Evolutionary conservation across 2,888 invertebrate genomes (phyloP), one percentile per base, ranked within the genome.

Genomic region (Mimumesa dahlbomi): DNA sequence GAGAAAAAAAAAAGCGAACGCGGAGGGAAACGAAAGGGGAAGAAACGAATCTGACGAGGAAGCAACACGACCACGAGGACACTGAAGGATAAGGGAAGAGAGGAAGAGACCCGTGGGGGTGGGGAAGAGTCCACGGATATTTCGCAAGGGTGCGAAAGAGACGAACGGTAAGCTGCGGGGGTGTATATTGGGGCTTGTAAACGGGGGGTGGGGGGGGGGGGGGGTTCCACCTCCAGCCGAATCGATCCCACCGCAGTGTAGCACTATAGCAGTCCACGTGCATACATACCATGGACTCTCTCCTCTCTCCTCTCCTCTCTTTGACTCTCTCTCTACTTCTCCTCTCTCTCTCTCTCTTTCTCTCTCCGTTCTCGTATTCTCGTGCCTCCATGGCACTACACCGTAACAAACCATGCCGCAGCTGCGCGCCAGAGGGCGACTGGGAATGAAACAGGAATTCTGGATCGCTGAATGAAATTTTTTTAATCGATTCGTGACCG

Each of bases 191-290:
- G 75, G 73, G 79, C 72, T 84, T 81, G 83, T 83, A 84, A 85
- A 84, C 77, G 78, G 61, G 63, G 77, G 70, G 62, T 67, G 77
- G 58, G 54, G 58, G 78, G 61, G 63, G 77, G 70, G 62, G 69
- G 77, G 58, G 54, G 58, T 78, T 82, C 82, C 79, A 85, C 85
- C 87, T 84, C 84, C 82, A 75, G 77, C 79, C 84, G 85, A 87
- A 87, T 88, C 88, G 88, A 87, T 87, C 86, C 84, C 79, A 85
- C 85, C 85, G 85, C 86, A 85, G 84, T 85, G 79, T 84, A 81
- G 81, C 80, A 76, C 85, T 84, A 83, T 84, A 85, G 80, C 80
- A 77, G 71, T 65, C 79, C 85, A 84, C 84, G 82, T 86, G 86
- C 84, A 85, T 84, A 84, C 84, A 78, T 83, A 84, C 78, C 74